phyloP scores from a whole-genome alignment of 1,140 invertebrate genomes.

The Triops longicaudatus region DNA sequence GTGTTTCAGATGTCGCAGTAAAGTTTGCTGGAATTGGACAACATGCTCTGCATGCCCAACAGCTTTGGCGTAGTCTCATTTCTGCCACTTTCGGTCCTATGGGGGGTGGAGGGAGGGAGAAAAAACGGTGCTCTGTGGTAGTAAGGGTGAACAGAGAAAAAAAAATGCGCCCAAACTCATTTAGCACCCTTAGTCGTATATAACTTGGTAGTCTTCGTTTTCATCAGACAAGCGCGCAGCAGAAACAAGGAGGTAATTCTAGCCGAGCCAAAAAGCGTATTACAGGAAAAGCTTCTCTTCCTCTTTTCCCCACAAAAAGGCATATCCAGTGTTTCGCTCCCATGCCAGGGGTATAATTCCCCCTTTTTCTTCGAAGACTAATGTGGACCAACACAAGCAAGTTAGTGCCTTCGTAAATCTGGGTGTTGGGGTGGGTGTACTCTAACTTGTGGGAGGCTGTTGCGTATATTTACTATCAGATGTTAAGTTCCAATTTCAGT shows the following conservation, averaged over 20 bases:
- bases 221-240: neutral
- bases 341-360: neutral
- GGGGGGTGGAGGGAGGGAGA: no score
- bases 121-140: neutral
- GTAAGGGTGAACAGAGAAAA: neutral
- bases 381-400: neutral
- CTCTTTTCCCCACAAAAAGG: neutral
- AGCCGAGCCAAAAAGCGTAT: neutral
- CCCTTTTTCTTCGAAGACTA: neutral
- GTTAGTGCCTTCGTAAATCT: neutral
- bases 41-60: conserved; percentile 14
- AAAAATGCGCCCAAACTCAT: neutral
- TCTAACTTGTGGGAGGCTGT: neutral
- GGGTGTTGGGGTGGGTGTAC: neutral
- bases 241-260: neutral
- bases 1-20: conserved; percentile 12
- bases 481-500: neutral
- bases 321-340: neutral
- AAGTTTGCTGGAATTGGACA: conserved; percentile 5
- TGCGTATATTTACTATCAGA: neutral
- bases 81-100: neutral
- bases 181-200: neutral
- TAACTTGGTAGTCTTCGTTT: neutral
- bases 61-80: neutral
- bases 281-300: neutral